phyloP scores from a whole-genome alignment of 2,888 invertebrate species.

The Cynaeus angustus region DNA sequence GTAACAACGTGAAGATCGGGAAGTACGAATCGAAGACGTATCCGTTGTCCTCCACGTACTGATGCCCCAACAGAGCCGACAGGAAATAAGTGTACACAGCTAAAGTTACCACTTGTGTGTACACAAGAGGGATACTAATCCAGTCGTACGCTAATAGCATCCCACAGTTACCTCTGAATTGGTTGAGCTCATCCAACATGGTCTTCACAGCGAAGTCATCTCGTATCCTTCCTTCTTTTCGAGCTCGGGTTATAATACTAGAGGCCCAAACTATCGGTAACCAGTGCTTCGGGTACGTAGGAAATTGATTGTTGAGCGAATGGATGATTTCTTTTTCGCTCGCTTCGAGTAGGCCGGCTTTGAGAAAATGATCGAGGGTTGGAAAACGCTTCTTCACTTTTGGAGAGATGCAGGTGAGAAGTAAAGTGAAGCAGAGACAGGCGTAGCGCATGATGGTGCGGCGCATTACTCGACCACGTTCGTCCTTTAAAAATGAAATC shows the following conservation, averaged over 20 bases:
- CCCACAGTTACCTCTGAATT: conserved; percentile 87
- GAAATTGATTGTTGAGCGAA: conserved; percentile 86
- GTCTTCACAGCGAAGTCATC: conserved; percentile 96
- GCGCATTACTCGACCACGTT: conserved; percentile 86
- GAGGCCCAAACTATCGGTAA: conserved; percentile 94
- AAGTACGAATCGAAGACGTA: conserved; percentile 89
- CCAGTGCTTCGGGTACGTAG: conserved; percentile 92
- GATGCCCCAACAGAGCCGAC: conserved; percentile 90
- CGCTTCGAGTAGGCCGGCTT: conserved; percentile 86
- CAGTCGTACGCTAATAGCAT: conserved; percentile 84
- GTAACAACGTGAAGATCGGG: conserved; percentile 91
- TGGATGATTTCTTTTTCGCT: conserved; percentile 88
- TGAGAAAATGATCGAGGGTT: conserved; percentile 86
- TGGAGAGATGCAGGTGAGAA: conserved; percentile 89
- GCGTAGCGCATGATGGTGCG: conserved; percentile 89
- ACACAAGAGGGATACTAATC: conserved; percentile 86
- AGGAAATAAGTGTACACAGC: conserved; percentile 97
- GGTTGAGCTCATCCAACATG: conserved; percentile 89
- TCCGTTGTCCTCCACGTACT: conserved; percentile 81
- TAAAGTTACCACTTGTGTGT: conserved; percentile 92
- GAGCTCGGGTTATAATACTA: conserved; percentile 89
- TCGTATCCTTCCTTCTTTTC: conserved; percentile 93
- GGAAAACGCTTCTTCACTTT: conserved; percentile 94
- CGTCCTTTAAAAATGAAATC: conserved; percentile 72
- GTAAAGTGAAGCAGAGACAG: conserved; percentile 91